These are phyloP conservation scores for Andrena cerasifolii DNA, from an alignment of 1,140 invertebrate species.

Conservation along the genomic window DNA sequence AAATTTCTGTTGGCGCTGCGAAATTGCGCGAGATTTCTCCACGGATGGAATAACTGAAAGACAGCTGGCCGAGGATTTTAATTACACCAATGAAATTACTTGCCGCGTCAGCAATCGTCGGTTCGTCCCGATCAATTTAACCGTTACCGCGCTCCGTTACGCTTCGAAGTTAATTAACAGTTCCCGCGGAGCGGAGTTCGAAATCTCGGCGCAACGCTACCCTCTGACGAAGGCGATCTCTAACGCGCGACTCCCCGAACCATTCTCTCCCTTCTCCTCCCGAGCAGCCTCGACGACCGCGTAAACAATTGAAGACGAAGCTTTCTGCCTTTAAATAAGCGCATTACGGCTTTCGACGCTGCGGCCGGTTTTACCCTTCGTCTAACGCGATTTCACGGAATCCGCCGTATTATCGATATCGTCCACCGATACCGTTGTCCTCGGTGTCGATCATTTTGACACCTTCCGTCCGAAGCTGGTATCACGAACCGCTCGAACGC, in stretches of 20 bases:
- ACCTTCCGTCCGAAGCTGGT: constrained; percentile 4
- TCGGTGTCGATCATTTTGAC: background rate
- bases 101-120: background rate
- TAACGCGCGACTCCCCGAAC: background rate
- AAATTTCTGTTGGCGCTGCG: too few species aligned
- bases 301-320: background rate
- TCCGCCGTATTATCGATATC: background rate
- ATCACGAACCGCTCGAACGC: constrained; percentile 9
- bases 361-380: background rate
- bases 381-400: background rate
- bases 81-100: background rate
- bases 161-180: background rate
- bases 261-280: background rate
- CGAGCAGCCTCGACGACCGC: background rate
- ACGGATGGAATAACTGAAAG: background rate
- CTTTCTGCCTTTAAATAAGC: background rate
- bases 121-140: constrained; percentile 14
- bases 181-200: background rate
- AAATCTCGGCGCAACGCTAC: background rate
- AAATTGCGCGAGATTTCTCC: too few species aligned
- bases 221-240: background rate
- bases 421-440: background rate
- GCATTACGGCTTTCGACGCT: background rate
- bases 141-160: background rate
- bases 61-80: too few species aligned